These are phyloP conservation scores for Geothlypis trichas DNA, from an alignment of 2,113 vertebrate species.

Conservation along the genomic window DNA sequence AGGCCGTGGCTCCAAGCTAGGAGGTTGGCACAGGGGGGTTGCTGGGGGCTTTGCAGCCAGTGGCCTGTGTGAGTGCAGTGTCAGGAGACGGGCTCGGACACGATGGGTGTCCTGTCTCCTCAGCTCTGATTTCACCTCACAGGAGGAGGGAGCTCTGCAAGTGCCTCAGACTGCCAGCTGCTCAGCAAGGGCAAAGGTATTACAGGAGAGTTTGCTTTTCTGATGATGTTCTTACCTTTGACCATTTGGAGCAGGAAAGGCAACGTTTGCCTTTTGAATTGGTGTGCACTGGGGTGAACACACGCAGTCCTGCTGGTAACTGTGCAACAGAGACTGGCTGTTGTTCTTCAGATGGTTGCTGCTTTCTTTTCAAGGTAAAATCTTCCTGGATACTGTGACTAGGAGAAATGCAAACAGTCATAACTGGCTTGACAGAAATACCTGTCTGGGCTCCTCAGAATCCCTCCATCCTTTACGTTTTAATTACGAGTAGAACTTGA, in stretches of 20 bases:
- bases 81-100: neutral
- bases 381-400: neutral
- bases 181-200: neutral
- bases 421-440: neutral
- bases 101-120: neutral
- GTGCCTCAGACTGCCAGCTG: neutral
- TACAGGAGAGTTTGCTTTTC: neutral
- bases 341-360: neutral
- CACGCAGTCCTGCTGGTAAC: neutral
- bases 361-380: neutral
- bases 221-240: neutral
- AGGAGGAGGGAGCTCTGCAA: neutral
- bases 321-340: neutral
- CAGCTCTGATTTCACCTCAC: neutral
- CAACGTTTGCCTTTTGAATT: neutral
- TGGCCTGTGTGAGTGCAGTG: neutral
- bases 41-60: neutral
- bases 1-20: neutral
- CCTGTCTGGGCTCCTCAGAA: neutral
- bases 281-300: neutral
- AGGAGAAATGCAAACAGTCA: neutral
- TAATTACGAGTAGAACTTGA: neutral
- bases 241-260: neutral
- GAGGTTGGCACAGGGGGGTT: neutral
- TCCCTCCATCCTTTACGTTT: neutral